Percentiles rank a stretch among this genome's conserved stretches.
phyloP scores from a whole-genome alignment of 2,797 vertebrate species.

The Oreortyx pictus region DNA sequence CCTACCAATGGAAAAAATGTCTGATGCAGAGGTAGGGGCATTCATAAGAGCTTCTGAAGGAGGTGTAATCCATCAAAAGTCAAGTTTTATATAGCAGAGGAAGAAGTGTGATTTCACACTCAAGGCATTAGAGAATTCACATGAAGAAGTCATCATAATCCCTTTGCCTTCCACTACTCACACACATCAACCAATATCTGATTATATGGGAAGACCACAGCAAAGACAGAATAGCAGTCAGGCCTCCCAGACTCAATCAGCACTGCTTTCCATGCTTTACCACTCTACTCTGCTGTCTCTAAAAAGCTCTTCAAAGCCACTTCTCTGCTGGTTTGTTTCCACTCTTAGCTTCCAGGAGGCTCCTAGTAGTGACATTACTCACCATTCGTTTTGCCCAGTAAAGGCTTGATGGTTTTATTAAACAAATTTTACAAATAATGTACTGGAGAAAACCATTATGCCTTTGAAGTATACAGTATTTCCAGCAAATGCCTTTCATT shows the following conservation, averaged over 20 bases:
- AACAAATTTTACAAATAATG: not conserved
- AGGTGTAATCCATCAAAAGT: not conserved
- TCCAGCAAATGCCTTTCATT: not conserved
- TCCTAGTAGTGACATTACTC: not conserved
- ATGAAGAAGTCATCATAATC: not conserved
- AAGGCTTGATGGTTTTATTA: not conserved
- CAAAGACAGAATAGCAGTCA: not conserved
- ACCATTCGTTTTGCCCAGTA: not conserved
- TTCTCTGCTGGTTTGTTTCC: not conserved
- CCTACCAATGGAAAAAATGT: not conserved
- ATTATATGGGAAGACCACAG: not conserved
- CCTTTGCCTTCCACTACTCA: not conserved
- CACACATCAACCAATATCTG: not conserved
- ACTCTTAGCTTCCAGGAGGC: not conserved
- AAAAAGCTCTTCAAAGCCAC: not conserved
- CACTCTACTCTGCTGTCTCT: accelerated
- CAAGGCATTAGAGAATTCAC: not conserved
- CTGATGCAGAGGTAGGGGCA: not conserved
- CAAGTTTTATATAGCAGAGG: not conserved
- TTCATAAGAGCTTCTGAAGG: not conserved
- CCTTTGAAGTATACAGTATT: not conserved
- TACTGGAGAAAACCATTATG: not conserved
- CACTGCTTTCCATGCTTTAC: accelerated
- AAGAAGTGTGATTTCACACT: not conserved
- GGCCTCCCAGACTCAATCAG: not conserved